Base-by-base conservation (phyloP, 2,113 vertebrate species). In the Triplophysa siluroides region DNA sequence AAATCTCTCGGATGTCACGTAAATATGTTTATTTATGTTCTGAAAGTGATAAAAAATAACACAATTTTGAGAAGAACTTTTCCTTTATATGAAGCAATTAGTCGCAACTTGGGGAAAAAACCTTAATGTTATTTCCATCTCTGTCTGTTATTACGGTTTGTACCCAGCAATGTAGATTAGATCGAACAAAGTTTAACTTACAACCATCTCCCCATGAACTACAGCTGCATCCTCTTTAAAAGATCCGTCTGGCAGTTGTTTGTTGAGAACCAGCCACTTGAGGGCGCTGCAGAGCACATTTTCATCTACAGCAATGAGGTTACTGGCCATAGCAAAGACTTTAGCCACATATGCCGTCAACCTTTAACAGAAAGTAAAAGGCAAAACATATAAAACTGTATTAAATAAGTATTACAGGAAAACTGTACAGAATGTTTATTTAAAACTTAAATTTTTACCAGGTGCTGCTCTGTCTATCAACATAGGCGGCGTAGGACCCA, bases 281-380 rank as follows among this genome's bases (percentile, higher is more conserved):
- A 96, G 52, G 0, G 94, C 94, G 0, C 91, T 92, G 0, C 96
- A 98, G 76, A 98, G 13, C 7, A 93, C 88, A 0, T 90, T 0
- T 0, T 65, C 79, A 0, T 93, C 43, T 2, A 97, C 87, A 56
- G 81, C 38, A 0, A 91, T 84, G 66, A 96, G 23, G 2, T 67
- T 81, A 69, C 18, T 18, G 0, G 95, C 92, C 91, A 97, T 88
- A 43, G 94, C 19, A 23, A 98, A 96, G 81, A 98, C 92, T 85
- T 98, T 98, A 65, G 88, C 90, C 38, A 98, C 95, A 0, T 95
- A 98, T 0, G 96, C 95, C 0, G 96, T 98, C 78, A 98, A 41
- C 96, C 97, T 98, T 78, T 12, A 68, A 60, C 54, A 6, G 71
- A 3, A 68, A 1, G 26, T 60, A 41, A 68, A 38, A 38, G 8